Evolutionary conservation across 2,888 invertebrate genomes (phyloP).

Genomic region (Oligia latruncula): DNA sequence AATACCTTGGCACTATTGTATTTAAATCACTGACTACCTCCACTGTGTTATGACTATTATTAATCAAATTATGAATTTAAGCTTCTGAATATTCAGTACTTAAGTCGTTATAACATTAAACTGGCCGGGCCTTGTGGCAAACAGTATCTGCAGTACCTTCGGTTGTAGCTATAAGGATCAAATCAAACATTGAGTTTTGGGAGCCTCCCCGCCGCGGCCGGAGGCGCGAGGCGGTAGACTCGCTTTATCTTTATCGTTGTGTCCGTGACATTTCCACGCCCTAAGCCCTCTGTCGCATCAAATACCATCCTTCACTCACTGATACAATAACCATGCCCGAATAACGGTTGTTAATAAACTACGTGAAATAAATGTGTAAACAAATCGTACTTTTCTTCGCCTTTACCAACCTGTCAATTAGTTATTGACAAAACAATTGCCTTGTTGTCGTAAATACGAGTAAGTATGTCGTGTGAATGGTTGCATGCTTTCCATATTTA

Average conservation of each 20-base stretch:
- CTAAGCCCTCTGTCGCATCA: constrained; percentile 70
- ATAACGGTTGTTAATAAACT: constrained; percentile 53
- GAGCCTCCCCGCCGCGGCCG: constrained; percentile 19
- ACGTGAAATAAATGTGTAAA: constrained; percentile 11
- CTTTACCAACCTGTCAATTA: constrained; percentile 7
- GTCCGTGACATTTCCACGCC: constrained; percentile 87
- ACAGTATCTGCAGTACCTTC: constrained; percentile 1
- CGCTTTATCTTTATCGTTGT: constrained; percentile 79
- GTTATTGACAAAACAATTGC: not conserved
- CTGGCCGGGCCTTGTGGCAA: not conserved
- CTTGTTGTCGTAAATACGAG: not conserved
- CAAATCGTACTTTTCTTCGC: not conserved
- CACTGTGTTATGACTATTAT: not conserved
- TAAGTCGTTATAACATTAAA: not conserved
- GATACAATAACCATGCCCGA: constrained; percentile 64
- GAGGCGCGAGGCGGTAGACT: constrained; percentile 48
- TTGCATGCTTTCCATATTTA: constrained; percentile 23
- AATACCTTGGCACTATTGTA: too few relatives aligned
- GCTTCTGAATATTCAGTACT: constrained; percentile 28
- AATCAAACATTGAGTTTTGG: constrained; percentile 47
- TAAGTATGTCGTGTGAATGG: not conserved
- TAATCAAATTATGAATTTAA: constrained; percentile 14
- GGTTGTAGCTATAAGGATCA: constrained; percentile 30
- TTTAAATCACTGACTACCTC: not conserved
- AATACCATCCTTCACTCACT: constrained; percentile 71